phyloP scores from a whole-genome alignment of 1,140 invertebrate species.

The Sarcophaga peregrina region DNA sequence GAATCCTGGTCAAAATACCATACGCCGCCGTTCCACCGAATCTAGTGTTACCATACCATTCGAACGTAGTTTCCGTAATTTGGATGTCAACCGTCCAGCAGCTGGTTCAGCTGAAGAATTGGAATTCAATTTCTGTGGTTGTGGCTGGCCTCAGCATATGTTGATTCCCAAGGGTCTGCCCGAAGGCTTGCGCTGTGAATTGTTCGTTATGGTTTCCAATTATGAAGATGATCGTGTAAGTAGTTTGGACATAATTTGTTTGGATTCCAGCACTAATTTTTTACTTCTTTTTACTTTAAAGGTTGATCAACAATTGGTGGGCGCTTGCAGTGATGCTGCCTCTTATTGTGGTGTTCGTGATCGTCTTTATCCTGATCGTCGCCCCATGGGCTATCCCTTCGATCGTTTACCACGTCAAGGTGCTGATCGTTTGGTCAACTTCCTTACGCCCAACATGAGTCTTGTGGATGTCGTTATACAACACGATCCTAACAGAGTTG shows the following conservation, averaged over 20 bases:
- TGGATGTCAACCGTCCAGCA: slow-evolving; percentile 70
- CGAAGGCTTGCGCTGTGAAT: slow-evolving; percentile 75
- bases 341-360: slow-evolving; percentile 81
- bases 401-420: slow-evolving; percentile 72
- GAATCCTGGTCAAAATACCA: slow-evolving; percentile 73
- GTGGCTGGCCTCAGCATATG: slow-evolving; percentile 89
- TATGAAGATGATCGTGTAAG: slow-evolving; percentile 76
- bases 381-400: slow-evolving; percentile 83
- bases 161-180: slow-evolving; percentile 79
- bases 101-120: slow-evolving; percentile 68
- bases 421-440: slow-evolving; percentile 70
- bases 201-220: slow-evolving; percentile 87
- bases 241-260: neutral
- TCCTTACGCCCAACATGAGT: slow-evolving; percentile 78
- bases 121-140: slow-evolving; percentile 84
- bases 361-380: slow-evolving; percentile 77
- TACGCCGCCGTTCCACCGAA: slow-evolving; percentile 72
- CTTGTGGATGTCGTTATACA: slow-evolving; percentile 69
- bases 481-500: slow-evolving; percentile 53
- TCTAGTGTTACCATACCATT: slow-evolving; percentile 81
- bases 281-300: slow-evolving; percentile 48
- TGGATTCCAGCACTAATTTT: neutral
- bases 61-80: slow-evolving; percentile 76
- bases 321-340: slow-evolving; percentile 75
- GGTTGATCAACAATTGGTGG: slow-evolving; percentile 71